Percentiles rank a stretch among this genome's conserved stretches.
These are phyloP conservation scores for Somateria mollissima DNA, from an alignment of 2,797 vertebrate genomes.

Conservation along the genomic window DNA sequence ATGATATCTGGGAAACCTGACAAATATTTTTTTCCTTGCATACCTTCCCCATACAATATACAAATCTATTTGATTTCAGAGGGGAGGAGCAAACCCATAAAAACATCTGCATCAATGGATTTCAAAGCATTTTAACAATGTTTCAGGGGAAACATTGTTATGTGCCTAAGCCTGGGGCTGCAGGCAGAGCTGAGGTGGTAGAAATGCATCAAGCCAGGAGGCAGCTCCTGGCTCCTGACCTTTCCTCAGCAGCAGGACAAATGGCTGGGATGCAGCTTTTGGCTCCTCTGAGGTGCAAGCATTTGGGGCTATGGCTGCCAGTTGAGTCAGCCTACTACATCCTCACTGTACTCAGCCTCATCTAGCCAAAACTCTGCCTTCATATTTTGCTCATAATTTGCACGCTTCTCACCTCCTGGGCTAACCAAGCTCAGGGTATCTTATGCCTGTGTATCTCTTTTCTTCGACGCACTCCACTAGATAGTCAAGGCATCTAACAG, in stretches of 20 bases:
- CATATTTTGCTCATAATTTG: neutral
- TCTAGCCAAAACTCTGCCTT: neutral
- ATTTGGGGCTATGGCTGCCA: neutral
- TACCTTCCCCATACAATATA: neutral
- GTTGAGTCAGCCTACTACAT: fast-evolving
- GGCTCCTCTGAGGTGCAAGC: fast-evolving
- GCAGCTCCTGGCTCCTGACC: neutral
- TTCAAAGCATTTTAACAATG: neutral
- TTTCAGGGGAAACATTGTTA: neutral
- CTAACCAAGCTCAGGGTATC: neutral
- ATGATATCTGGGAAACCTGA: neutral
- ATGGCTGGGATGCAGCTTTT: neutral
- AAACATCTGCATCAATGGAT: neutral
- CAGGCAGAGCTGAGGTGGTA: neutral
- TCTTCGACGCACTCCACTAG: too few species aligned
- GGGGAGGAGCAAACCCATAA: neutral
- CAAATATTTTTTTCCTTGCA: neutral
- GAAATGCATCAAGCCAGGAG: neutral
- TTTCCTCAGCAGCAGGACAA: neutral
- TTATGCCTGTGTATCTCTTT: neutral
- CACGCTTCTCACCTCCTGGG: neutral
- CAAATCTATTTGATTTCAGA: neutral
- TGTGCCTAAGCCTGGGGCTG: neutral
- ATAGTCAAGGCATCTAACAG: neutral
- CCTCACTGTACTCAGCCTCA: neutral